These are phyloP conservation scores for Gasteruption jaculator DNA, from an alignment of 2,888 invertebrate species.

Conservation along the genomic window DNA sequence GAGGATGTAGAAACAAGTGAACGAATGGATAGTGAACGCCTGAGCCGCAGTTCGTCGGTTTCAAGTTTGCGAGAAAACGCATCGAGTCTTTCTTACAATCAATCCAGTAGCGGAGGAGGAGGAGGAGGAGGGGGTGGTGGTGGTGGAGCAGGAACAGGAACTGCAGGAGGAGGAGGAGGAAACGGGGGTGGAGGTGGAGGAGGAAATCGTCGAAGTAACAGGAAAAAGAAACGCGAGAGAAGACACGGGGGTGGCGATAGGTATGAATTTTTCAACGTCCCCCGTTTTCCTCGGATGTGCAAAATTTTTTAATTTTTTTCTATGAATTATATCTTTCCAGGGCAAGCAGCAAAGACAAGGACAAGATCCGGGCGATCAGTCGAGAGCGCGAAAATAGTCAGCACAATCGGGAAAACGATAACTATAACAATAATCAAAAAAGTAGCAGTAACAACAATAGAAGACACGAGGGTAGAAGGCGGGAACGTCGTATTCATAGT, in stretches of 20 bases:
- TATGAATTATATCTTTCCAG: conserved; percentile 25
- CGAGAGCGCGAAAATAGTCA: conserved; percentile 47
- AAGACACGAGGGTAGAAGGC: conserved; percentile 38
- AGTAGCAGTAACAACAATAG: conserved; percentile 30
- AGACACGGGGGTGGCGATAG: conserved; percentile 31
- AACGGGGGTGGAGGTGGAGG: conserved; percentile 49
- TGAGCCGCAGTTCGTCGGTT: conserved; percentile 57
- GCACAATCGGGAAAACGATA: conserved; percentile 46
- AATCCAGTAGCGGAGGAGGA: conserved; percentile 21
- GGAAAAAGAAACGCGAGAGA: conserved; percentile 44
- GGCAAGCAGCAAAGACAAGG: conserved; percentile 41
- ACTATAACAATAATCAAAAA: conserved; percentile 40
- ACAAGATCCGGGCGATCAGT: conserved; percentile 40
- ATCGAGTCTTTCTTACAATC: conserved; percentile 30
- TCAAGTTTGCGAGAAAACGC: conserved; percentile 50
- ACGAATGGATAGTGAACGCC: conserved; percentile 52
- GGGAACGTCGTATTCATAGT: conserved; percentile 44
- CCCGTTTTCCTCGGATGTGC: too few species aligned
- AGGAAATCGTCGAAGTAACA: conserved; percentile 52
- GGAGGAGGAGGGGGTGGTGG: conserved; percentile 39
- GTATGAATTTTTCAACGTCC: conserved; percentile 27
- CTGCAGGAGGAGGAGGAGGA: conserved; percentile 50
- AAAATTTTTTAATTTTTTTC: conserved; percentile 11
- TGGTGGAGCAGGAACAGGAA: conserved; percentile 50
- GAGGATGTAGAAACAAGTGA: conserved; percentile 59